Conservation (phyloP, 2,113 vertebrate genomes). For the Halichoerus grypus region DNA sequence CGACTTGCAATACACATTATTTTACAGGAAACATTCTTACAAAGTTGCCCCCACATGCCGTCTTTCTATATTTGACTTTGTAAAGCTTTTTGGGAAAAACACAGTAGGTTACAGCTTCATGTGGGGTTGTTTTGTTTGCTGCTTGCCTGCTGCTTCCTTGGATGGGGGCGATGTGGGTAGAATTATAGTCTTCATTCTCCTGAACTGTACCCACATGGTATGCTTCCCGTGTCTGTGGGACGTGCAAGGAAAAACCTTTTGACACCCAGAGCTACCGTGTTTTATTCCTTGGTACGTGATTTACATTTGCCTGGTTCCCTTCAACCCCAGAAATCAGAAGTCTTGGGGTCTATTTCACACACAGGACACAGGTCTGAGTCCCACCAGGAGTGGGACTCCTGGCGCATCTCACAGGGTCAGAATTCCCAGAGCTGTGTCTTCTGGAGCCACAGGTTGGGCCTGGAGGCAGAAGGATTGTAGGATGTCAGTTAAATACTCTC, state of each 20-base stretch:
- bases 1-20: neutral
- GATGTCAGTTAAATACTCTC: neutral
- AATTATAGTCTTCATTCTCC: neutral
- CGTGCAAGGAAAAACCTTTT: neutral
- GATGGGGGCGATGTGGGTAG: neutral
- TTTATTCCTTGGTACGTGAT: neutral
- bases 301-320: neutral
- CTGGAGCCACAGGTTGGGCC: neutral
- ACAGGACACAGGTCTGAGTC: neutral
- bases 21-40: constrained; percentile 3
- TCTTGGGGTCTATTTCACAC: neutral
- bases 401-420: neutral
- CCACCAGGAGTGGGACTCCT: no score
- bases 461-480: fast-evolving
- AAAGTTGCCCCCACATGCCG: neutral
- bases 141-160: neutral
- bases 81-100: neutral
- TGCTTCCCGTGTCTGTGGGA: fast-evolving
- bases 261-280: neutral
- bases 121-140: neutral
- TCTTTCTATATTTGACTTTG: neutral
- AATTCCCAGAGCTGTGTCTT: neutral
- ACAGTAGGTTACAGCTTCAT: neutral
- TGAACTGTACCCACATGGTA: fast-evolving
- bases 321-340: neutral